Conservation (phyloP, 2,113 vertebrate genomes). For the Halcyon malimbica region DNA sequence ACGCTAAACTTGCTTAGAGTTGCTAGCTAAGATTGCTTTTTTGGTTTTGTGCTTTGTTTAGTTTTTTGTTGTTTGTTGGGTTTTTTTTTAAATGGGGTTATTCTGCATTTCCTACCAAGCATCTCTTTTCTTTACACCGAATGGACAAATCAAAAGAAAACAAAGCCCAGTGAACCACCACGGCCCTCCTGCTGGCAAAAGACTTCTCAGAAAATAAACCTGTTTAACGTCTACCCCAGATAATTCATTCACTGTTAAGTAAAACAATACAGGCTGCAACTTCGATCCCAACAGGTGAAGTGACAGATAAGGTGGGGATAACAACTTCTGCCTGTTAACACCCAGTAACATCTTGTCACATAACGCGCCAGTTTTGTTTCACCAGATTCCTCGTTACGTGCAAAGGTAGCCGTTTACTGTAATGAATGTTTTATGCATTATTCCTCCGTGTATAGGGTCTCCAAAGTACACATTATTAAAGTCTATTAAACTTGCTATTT, state of each 20-base stretch:
- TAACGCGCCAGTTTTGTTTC: constrained; percentile 18
- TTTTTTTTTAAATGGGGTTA: not conserved
- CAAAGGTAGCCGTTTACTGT: constrained; percentile 79
- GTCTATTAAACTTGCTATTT: constrained; percentile 82
- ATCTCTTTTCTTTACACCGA: not conserved
- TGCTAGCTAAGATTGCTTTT: constrained; percentile 36
- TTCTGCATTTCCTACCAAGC: not conserved
- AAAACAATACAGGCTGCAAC: not conserved
- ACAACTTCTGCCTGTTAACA: constrained; percentile 6
- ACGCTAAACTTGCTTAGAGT: constrained; percentile 3
- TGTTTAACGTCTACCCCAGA: not conserved
- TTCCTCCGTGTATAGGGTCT: constrained; percentile 77
- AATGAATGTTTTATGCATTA: constrained; percentile 80
- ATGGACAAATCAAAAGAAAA: not conserved
- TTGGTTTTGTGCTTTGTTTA: not conserved
- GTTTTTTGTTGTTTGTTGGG: not conserved
- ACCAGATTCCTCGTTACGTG: constrained; percentile 62
- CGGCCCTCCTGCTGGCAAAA: fast-evolving
- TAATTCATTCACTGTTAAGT: not conserved
- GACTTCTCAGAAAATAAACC: constrained; percentile 13
- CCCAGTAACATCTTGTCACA: not conserved
- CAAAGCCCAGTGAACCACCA: not conserved
- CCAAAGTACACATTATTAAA: constrained; percentile 80
- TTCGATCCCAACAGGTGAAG: constrained; percentile 25
- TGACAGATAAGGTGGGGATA: constrained; percentile 2